Base-by-base conservation (phyloP, 2,888 invertebrate species). In the Pseudococcus jackbeardsleyi region DNA sequence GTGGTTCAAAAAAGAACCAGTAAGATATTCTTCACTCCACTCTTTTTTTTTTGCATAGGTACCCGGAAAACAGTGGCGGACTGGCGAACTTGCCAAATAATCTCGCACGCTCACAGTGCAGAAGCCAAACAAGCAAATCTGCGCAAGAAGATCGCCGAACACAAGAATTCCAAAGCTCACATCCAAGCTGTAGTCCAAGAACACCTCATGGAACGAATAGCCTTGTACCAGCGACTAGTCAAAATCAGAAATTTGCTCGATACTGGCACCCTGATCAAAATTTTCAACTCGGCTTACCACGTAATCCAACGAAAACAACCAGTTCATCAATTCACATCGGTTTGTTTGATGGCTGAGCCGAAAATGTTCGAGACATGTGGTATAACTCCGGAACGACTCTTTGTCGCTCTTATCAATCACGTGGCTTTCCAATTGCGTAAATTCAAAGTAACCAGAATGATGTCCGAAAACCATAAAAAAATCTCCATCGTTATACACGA, bases 31-130 rank as follows among this genome's bases (percentile, higher is more conserved):
- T 46, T 46, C 46, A 46, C 46, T 11, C 46, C 5, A 1, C 15
- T 1, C 54, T 4, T 54, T 17, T 54, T 54, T 59, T 19, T 9
- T 33, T 26, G 17, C 79, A 42, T 12, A 72, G 68, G 33, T 26
- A 11, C 15, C 11, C 33, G 26, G 59, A 2, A 22, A 7, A 6
- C 79, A 9, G 9, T 46, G 6, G 0, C 9, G 5, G 42, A n/a
- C n/a, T 79, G 79, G 79, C 42, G 42, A 79, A 79, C 39, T 19
- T 79, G 79, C 79, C 42, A 39, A 26, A 46, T 79, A 39, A 11
- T 9, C 0, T 79, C 9, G 3, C 4, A 12, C n/a, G 79, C 22
- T 77, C 39, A 22, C 26, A 3, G 1, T 33, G 26, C n/a, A 79
- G 77, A 15, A n/a, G 42, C 4, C n/a, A 39, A 9, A 9, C 79